phyloP scores from a whole-genome alignment of 2,113 vertebrate species.

The Pygoscelis antarcticus region DNA sequence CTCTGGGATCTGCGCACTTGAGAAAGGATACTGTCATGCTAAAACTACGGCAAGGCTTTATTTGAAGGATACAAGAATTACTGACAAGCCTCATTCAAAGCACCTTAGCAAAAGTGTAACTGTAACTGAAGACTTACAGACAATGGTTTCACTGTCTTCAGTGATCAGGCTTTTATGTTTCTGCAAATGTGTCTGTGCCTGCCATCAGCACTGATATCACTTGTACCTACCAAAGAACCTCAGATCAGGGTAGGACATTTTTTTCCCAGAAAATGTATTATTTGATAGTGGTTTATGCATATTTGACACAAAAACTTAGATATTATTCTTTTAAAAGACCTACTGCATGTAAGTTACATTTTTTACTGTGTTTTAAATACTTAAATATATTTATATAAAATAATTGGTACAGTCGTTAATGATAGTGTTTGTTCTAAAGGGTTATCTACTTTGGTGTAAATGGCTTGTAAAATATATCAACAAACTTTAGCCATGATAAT shows the following conservation, averaged over 20 bases:
- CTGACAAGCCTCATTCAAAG: neutral
- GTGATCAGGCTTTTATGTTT: neutral
- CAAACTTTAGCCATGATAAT: neutral
- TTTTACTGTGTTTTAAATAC: neutral
- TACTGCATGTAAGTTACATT: neutral
- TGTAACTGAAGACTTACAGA: neutral
- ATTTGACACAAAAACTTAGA: neutral
- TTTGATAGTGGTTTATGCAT: neutral
- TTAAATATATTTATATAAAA: neutral
- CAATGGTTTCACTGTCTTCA: neutral
- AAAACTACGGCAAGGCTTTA: neutral
- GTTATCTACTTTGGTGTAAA: slow-evolving; percentile 23
- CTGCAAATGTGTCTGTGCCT: neutral
- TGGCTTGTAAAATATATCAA: neutral
- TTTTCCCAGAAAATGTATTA: neutral
- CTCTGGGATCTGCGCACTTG: neutral
- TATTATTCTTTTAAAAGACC: neutral
- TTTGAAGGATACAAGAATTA: neutral
- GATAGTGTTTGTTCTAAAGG: neutral
- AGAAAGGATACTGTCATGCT: neutral
- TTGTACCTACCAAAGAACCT: neutral
- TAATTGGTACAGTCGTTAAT: neutral
- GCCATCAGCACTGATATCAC: neutral
- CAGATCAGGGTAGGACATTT: neutral
- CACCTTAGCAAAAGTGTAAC: neutral